phyloP scores from a whole-genome alignment of 2,797 vertebrate species.

The Austrolebias charrua region DNA sequence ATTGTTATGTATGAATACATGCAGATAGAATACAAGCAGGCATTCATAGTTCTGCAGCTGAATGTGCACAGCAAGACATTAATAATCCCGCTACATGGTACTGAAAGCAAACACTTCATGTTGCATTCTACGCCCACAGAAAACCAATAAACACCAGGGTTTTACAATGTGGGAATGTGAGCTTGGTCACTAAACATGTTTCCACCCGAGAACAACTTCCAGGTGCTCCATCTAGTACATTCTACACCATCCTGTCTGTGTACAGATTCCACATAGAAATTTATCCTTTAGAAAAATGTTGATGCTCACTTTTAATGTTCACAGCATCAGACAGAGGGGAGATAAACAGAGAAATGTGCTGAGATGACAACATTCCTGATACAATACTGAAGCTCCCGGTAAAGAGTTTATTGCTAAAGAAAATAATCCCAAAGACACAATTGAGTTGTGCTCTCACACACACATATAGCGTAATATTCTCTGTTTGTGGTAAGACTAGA shows the following conservation, averaged over 20 bases:
- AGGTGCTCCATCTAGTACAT: slow-evolving; percentile 16
- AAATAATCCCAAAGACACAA: slow-evolving; percentile 26
- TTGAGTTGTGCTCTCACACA: not conserved
- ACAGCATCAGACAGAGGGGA: slow-evolving; percentile 31
- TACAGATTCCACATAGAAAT: slow-evolving; percentile 22
- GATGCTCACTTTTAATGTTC: slow-evolving; percentile 50
- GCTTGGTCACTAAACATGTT: slow-evolving; percentile 11
- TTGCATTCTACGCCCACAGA: not conserved
- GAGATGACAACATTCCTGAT: slow-evolving; percentile 42
- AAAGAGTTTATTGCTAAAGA: slow-evolving; percentile 42
- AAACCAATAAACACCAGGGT: slow-evolving; percentile 9
- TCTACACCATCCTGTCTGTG: slow-evolving; percentile 1
- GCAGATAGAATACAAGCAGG: not conserved
- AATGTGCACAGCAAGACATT: slow-evolving; percentile 10
- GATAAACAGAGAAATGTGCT: slow-evolving; percentile 37
- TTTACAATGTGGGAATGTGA: slow-evolving; percentile 6
- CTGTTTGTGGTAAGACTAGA: not conserved
- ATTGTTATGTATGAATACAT: slow-evolving; percentile 10
- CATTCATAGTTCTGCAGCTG: slow-evolving; percentile 5
- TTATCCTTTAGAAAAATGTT: slow-evolving; percentile 36
- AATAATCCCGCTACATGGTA: slow-evolving; percentile 4
- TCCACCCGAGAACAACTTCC: slow-evolving; percentile 4
- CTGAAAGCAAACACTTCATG: slow-evolving; percentile 1
- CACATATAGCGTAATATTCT: slow-evolving; percentile 4
- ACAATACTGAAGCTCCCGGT: slow-evolving; percentile 35